Conservation (phyloP, 2,113 vertebrate species). For the Todiramphus chloris region DNA sequence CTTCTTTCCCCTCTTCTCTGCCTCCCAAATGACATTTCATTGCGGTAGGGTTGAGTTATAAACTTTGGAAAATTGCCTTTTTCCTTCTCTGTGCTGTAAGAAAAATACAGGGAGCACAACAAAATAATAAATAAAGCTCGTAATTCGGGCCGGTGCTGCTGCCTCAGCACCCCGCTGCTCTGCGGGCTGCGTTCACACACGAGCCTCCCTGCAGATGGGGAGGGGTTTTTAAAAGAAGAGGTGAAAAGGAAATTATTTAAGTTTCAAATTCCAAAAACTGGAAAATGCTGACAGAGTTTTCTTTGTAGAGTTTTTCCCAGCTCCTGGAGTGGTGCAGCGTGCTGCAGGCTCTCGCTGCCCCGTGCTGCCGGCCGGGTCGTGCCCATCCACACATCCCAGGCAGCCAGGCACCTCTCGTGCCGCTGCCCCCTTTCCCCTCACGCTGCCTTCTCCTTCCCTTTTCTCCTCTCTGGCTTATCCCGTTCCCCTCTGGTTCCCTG, state of each 20-base stretch:
- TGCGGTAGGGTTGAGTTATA: neutral
- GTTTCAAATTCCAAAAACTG: neutral
- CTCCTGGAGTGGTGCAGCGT: rapidly evolving
- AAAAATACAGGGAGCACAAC: neutral
- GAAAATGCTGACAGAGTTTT: neutral
- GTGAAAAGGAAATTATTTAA: neutral
- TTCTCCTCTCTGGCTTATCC: neutral
- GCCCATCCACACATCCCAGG: rapidly evolving
- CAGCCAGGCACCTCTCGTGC: neutral
- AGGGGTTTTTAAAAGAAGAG: neutral
- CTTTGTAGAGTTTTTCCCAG: neutral
- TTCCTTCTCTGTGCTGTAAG: neutral
- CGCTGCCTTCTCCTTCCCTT: rapidly evolving
- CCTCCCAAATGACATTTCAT: neutral
- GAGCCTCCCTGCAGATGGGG: neutral
- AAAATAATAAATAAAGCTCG: slow-evolving; percentile 18
- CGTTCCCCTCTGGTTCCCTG: neutral
- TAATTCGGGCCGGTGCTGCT: neutral
- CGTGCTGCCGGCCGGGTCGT: rapidly evolving
- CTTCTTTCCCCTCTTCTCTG: neutral
- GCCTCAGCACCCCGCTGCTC: neutral
- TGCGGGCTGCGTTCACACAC: neutral
- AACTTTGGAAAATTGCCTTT: slow-evolving; percentile 38
- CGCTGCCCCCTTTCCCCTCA: neutral
- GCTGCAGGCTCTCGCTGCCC: neutral